Evolutionary conservation across 2,888 invertebrate genomes (phyloP), one percentile per base, ranked within the genome.

Genomic region (Notocelia uddmanniana): DNA sequence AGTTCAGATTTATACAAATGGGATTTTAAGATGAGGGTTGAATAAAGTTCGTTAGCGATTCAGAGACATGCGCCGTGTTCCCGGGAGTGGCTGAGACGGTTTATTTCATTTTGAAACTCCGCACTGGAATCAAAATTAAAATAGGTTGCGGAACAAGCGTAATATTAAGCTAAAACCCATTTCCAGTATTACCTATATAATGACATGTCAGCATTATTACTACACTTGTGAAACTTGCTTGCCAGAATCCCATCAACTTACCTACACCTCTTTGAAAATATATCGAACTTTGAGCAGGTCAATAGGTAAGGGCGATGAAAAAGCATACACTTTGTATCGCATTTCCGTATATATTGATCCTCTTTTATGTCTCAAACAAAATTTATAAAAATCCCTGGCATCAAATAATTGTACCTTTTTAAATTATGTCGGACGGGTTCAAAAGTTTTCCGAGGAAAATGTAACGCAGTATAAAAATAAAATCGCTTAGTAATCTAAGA

Each of bases 1-100:
- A 68, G 63, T 71, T 73, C 62, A 73, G 73, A 76, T 67, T 73
- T 77, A 79, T 80, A 79, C 76, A 79, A 76, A 79, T 79, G 75
- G 74, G 76, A 78, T 79, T 81, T 79, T 77, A 79, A 79, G 76
- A 75, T 66, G 72, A 74, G 74, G 77, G 75, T 74, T 79, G 79
- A 79, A 80, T 79, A 77, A 78, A 78, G 78, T 78, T 81, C 80
- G 78, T 82, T 81, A 81, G 79, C 73, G 76, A 79, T 81, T 79
- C 79, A 76, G 76, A 75, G 77, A 78, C 78, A 78, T 80, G 74
- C 76, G 73, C 73, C 74, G 75, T 74, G 73, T 76, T 76, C 60
- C 26, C 34, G 72, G 70, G 70, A 66, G 77, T 73, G 68, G 74
- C 75, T 63, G 74, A 76, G 72, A 78, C 66, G 71, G 77, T 74